Percentiles rank a stretch among this genome's conserved stretches.
Conservation (phyloP, 2,113 vertebrate genomes). For the Nibea albiflora region DNA sequence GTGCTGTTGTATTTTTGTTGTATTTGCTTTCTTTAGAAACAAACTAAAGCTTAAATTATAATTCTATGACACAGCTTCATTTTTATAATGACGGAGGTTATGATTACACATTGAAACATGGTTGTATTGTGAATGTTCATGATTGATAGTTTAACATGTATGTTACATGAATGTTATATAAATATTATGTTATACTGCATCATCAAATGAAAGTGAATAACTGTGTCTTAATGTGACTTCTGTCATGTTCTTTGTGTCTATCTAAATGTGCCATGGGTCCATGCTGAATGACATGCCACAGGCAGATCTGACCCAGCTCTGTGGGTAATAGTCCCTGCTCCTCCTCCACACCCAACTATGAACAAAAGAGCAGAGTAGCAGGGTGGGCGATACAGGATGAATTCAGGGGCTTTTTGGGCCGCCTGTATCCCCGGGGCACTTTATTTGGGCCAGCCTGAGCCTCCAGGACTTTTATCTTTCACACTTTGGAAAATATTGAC, state of each 20-base stretch:
- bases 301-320: conserved; percentile 19
- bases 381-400: conserved; percentile 34
- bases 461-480: conserved; percentile 80
- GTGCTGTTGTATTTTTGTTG: too few relatives aligned
- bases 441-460: conserved; percentile 77
- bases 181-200: not conserved
- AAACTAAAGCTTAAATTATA: too few relatives aligned
- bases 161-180: too few relatives aligned
- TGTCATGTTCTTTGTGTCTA: conserved; percentile 13
- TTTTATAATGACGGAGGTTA: not conserved
- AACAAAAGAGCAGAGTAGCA: conserved; percentile 64
- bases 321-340: conserved; percentile 43
- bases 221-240: not conserved
- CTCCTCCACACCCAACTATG: conserved; percentile 29
- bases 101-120: not conserved
- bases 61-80: too few relatives aligned
- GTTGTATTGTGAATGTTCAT: not conserved
- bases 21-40: not conserved
- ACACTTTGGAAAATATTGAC: conserved; percentile 85
- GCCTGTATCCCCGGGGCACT: conserved; percentile 64
- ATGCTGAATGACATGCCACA: conserved; percentile 8
- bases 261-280: not conserved
- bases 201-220: not conserved
- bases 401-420: conserved; percentile 81
- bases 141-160: not conserved